These are phyloP conservation scores for Podarcis siculus DNA, from an alignment of 2,797 vertebrate species.

Conservation along the genomic window DNA sequence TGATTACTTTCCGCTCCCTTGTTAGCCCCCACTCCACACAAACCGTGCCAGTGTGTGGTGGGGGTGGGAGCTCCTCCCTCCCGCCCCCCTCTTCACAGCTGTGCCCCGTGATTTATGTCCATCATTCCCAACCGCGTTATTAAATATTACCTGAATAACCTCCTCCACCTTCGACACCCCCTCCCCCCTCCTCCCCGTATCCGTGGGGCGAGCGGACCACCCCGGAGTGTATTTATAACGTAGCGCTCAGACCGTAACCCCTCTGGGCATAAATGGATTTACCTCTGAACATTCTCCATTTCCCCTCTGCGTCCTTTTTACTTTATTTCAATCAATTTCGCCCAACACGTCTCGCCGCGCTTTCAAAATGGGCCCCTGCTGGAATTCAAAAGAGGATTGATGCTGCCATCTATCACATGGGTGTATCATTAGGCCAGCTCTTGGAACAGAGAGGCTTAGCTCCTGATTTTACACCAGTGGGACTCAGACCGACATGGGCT, in stretches of 20 bases:
- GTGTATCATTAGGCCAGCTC: neutral
- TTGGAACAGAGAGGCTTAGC: neutral
- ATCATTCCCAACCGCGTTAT: neutral
- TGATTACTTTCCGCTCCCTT: neutral
- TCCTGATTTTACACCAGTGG: neutral
- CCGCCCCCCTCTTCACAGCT: neutral
- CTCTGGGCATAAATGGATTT: slow-evolving; percentile 11
- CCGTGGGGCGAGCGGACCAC: neutral
- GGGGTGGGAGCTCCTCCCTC: no score
- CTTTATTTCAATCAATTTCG: slow-evolving; percentile 30
- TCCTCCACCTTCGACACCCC: neutral
- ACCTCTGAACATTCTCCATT: slow-evolving; percentile 9
- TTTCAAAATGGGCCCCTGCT: slow-evolving; percentile 13
- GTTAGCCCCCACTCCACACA: neutral
- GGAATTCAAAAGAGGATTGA: neutral
- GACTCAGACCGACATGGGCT: neutral
- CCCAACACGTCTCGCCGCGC: neutral
- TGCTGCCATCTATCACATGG: neutral
- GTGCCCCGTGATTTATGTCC: neutral
- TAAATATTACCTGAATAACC: slow-evolving; percentile 9
- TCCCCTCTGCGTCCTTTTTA: neutral
- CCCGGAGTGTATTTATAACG: neutral
- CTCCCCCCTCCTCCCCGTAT: neutral
- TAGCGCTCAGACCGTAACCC: slow-evolving; percentile 12
- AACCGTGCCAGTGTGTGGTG: neutral